Base-by-base conservation (phyloP, 1,140 invertebrate genomes). In the Zaprionus kolodkinae region DNA sequence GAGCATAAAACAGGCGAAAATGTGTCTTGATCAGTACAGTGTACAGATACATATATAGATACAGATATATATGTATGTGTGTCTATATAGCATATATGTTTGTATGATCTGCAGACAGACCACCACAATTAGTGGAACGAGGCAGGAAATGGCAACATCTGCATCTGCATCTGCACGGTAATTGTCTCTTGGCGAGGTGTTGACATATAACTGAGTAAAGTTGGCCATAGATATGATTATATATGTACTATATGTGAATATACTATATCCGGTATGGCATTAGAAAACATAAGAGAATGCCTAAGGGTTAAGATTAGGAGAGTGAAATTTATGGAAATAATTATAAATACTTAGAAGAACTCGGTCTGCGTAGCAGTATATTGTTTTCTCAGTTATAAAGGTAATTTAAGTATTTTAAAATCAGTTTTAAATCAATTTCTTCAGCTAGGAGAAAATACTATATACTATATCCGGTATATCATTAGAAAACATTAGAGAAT, bases 181-280 rank as follows among this genome's bases (percentile, higher is more conserved):
- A 84, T 80, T 80, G 76, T 78, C 81, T 82, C 74, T 55, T 68
- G 60, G 25, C n/a, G 48, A 79, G 66, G 80, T 82, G 80, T 61
- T 48, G 83, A 68, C 30, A 61, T 52, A 61, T 25, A 30, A 25
- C 33, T 61, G 66, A 52, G 43, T 50, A 25, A 27, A 35, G 13
- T 11, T 25, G 10, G 45, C 45, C 17, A 25, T 10, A 50, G 4
- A 48, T 33, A 15, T 48, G 13, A 12, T 56, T 1, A 33, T 30
- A 30, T 21, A n/a, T n/a, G n/a, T n/a, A n/a, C n/a, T n/a, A n/a
- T 30, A 30, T 30, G 4, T 30, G 27, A 2, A n/a, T 50, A 55
- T 55, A 21, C 21, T 2, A 55, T 50, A 50, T 50, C 45, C 45
- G 45, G 45, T 48, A 10, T 17, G 11, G 1, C 10, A 10, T 17